These are phyloP conservation scores for Teleopsis dalmanni DNA, from an alignment of 1,140 invertebrate genomes.

Conservation along the genomic window DNA sequence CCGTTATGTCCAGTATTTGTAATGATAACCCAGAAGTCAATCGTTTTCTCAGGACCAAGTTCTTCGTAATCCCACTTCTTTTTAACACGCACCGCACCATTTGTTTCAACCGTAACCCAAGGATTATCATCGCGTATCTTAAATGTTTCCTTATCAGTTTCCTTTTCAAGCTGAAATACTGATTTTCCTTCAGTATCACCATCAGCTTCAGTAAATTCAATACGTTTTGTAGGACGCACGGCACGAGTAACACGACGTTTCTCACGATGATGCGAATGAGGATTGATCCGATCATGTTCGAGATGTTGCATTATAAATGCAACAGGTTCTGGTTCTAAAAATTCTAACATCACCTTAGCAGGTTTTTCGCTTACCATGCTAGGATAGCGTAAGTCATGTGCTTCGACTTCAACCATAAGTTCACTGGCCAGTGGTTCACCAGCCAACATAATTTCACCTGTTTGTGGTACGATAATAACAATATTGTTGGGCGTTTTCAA, in stretches of 20 bases:
- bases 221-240: slow-evolving; percentile 82
- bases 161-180: slow-evolving; percentile 85
- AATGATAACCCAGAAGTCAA: slow-evolving; percentile 93
- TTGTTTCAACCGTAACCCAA: slow-evolving; percentile 87
- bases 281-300: slow-evolving; percentile 50
- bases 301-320: slow-evolving; percentile 42
- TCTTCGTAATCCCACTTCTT: slow-evolving; percentile 97
- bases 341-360: slow-evolving; percentile 68
- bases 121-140: slow-evolving; percentile 88
- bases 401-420: slow-evolving; percentile 62
- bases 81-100: slow-evolving; percentile 85
- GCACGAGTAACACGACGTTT: slow-evolving; percentile 79
- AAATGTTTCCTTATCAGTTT: slow-evolving; percentile 84
- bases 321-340: slow-evolving; percentile 53
- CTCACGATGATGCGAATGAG: slow-evolving; percentile 54
- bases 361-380: slow-evolving; percentile 59
- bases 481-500: slow-evolving; percentile 68
- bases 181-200: slow-evolving; percentile 79
- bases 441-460: slow-evolving; percentile 75
- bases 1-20: slow-evolving; percentile 78
- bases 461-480: slow-evolving; percentile 83
- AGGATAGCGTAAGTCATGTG: slow-evolving; percentile 71
- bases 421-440: slow-evolving; percentile 66
- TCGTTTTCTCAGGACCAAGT: slow-evolving; percentile 88
- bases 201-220: slow-evolving; percentile 85